Evolutionary conservation across 2,888 invertebrate species (phyloP).

Genomic region (Polydesmus complanatus): DNA sequence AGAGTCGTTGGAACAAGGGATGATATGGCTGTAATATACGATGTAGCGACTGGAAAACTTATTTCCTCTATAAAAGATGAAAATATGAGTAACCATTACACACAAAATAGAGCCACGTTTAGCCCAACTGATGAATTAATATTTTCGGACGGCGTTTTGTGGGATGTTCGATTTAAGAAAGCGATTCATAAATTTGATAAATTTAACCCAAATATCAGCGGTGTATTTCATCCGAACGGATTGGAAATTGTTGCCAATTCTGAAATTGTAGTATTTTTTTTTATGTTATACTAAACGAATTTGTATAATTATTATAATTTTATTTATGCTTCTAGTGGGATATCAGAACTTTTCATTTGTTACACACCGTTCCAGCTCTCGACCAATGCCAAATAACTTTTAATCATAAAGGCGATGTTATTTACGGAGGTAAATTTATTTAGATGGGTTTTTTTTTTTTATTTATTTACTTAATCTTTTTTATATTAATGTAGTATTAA

Average conservation of each 20-base stretch:
- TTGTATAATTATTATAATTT: constrained; percentile 7
- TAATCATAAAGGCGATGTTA: constrained; percentile 68
- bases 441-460: background rate
- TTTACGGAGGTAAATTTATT: constrained; percentile 51
- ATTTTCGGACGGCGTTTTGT: constrained; percentile 88
- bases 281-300: background rate
- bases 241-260: constrained; percentile 93
- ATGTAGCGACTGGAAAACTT: constrained; percentile 62
- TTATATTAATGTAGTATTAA: constrained; percentile 16
- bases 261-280: constrained; percentile 47
- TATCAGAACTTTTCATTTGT: constrained; percentile 76
- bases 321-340: constrained; percentile 57
- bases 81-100: constrained; percentile 78
- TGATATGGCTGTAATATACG: constrained; percentile 76
- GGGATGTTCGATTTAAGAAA: constrained; percentile 72
- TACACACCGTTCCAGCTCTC: constrained; percentile 83
- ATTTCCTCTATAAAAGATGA: constrained; percentile 57
- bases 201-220: constrained; percentile 84
- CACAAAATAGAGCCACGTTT: constrained; percentile 84
- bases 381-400: constrained; percentile 84
- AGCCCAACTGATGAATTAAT: constrained; percentile 86
- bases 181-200: constrained; percentile 96
- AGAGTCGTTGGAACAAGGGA: constrained; percentile 76
- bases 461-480: background rate
- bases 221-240: constrained; percentile 91